These are phyloP conservation scores for Neelides folsomi DNA, from an alignment of 2,888 invertebrate genomes.

Conservation along the genomic window DNA sequence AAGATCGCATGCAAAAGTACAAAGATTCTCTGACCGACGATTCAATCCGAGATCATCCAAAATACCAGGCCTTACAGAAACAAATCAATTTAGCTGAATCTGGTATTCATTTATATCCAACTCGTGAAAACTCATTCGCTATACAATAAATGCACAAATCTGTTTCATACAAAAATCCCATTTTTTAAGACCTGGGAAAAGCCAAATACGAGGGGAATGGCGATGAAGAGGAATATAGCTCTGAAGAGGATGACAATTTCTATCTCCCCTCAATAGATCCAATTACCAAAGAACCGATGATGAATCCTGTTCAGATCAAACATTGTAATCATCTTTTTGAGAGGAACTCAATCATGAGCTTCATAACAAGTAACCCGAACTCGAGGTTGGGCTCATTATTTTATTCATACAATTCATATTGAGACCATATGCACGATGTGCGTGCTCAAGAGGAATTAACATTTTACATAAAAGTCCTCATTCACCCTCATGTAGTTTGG, in stretches of 20 bases:
- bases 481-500: too few relatives aligned
- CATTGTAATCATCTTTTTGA: constrained; percentile 29
- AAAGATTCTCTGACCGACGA: constrained; percentile 14
- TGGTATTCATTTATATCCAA: too few relatives aligned
- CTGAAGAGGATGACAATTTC: constrained; percentile 18
- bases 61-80: constrained; percentile 13
- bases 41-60: constrained; percentile 10
- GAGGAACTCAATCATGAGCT: constrained; percentile 14
- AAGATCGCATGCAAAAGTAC: constrained; percentile 12
- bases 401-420: too few relatives aligned
- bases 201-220: neutral
- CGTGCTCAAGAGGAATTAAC: too few relatives aligned
- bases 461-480: too few relatives aligned
- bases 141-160: neutral
- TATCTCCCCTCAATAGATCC: constrained; percentile 24
- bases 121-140: neutral
- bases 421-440: too few relatives aligned
- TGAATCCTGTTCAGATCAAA: constrained; percentile 16
- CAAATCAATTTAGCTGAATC: constrained; percentile 14
- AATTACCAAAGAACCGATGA: constrained; percentile 18
- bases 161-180: neutral
- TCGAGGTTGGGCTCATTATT: neutral
- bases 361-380: constrained; percentile 13
- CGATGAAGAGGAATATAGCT: constrained; percentile 6
- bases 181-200: neutral